A percentile compares a stretch with the other conserved stretches of the same genome.
Evolutionary conservation across 2,888 invertebrate species (phyloP).

Genomic region (Cheilosia scutellata): DNA sequence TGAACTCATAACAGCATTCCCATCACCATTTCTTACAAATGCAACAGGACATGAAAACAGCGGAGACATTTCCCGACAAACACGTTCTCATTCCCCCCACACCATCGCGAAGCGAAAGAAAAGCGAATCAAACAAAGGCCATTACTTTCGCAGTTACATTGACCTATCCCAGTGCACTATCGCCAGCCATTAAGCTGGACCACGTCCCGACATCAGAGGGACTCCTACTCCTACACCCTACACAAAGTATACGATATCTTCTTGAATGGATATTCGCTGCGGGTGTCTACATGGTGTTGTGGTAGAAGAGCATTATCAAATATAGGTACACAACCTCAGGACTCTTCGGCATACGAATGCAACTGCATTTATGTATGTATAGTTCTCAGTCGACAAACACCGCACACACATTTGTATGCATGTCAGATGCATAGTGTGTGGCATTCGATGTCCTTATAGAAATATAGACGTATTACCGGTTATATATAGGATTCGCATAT

Average conservation of each 20-base stretch:
- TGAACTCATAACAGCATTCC: no score
- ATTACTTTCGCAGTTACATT: constrained; percentile 55
- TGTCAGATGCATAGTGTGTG: background rate
- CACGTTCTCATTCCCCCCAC: constrained; percentile 1
- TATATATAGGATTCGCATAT: constrained; percentile 60
- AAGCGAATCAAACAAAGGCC: constrained; percentile 46
- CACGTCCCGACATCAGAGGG: constrained; percentile 28
- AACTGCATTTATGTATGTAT: background rate
- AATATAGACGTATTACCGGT: constrained; percentile 16
- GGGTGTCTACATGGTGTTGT: constrained; percentile 13
- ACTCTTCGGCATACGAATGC: constrained; percentile 11
- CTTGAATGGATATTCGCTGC: constrained; percentile 21
- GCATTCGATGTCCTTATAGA: constrained; percentile 1
- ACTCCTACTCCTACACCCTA: constrained; percentile 1
- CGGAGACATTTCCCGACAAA: constrained; percentile 30
- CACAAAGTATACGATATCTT: constrained; percentile 25
- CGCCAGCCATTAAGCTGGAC: constrained; percentile 32
- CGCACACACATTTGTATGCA: constrained; percentile 12
- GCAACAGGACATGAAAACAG: constrained; percentile 46
- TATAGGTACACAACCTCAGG: constrained; percentile 14
- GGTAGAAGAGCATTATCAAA: constrained; percentile 49
- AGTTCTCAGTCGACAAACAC: background rate
- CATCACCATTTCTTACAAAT: background rate
- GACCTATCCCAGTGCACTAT: constrained; percentile 43
- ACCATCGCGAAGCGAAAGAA: background rate